Evolutionary conservation across 1,140 invertebrate species (phyloP).

Genomic region (Maniola jurtina): DNA sequence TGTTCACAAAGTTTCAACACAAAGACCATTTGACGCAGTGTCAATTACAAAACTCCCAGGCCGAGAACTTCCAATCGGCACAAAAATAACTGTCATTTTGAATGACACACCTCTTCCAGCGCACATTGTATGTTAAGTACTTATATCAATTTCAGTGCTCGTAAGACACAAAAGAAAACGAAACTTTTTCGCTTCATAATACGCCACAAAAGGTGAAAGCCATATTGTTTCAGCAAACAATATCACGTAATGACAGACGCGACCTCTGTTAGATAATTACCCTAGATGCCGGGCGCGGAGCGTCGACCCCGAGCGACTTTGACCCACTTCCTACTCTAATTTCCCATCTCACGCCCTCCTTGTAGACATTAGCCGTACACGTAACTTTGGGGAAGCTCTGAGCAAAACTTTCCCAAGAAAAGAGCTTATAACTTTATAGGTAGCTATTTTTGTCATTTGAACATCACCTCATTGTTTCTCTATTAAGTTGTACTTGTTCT

Average conservation of each 20-base stretch:
- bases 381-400: slow-evolving; percentile 4
- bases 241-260: slow-evolving; percentile 30
- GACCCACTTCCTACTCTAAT: slow-evolving; percentile 74
- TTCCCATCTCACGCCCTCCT: slow-evolving; percentile 55
- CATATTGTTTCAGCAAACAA: slow-evolving; percentile 19
- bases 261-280: slow-evolving; percentile 68
- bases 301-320: slow-evolving; percentile 71
- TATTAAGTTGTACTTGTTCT: no score
- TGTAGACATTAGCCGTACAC: slow-evolving; percentile 45
- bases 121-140: no score
- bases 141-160: no score
- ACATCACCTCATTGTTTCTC: background rate
- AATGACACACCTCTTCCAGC: no score
- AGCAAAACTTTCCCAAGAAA: background rate
- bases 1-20: no score
- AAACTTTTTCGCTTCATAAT: background rate
- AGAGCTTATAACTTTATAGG: background rate
- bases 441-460: background rate
- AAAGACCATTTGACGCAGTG: no score
- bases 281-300: slow-evolving; percentile 48
- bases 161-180: background rate
- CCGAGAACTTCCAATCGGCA: no score
- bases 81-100: no score
- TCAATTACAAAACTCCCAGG: no score
- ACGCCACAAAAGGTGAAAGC: background rate